Evolutionary conservation across 1,140 invertebrate species (phyloP).

Genomic region (Drosophila lini): DNA sequence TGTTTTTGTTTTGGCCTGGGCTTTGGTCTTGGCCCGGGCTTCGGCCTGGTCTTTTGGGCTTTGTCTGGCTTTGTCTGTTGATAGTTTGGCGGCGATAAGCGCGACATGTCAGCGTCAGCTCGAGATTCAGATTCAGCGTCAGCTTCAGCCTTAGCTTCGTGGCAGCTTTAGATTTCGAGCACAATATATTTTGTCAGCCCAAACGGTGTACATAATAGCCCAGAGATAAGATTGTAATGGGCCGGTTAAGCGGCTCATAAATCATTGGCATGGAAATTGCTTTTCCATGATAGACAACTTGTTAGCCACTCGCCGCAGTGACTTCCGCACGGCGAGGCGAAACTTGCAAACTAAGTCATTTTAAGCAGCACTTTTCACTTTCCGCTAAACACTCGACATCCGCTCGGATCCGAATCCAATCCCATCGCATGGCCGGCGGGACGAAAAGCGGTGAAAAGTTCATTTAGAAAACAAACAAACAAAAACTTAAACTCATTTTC

Average conservation of each 20-base stretch:
- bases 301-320: slow-evolving; percentile 53
- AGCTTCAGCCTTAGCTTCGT: slow-evolving; percentile 37
- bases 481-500: slow-evolving; percentile 79
- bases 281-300: slow-evolving; percentile 80
- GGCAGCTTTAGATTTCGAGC: slow-evolving; percentile 75
- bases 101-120: slow-evolving; percentile 77
- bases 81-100: slow-evolving; percentile 79
- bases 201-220: slow-evolving; percentile 81
- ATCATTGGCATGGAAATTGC: slow-evolving; percentile 82
- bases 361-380: slow-evolving; percentile 82
- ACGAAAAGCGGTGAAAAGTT: slow-evolving; percentile 61
- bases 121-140: slow-evolving; percentile 53
- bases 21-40: slow-evolving; percentile 33
- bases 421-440: slow-evolving; percentile 12
- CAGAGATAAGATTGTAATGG: slow-evolving; percentile 78
- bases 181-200: slow-evolving; percentile 81
- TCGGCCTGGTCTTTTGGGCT: slow-evolving; percentile 39
- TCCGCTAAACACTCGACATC: slow-evolving; percentile 80
- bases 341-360: slow-evolving; percentile 80
- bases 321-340: slow-evolving; percentile 71
- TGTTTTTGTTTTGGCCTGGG: slow-evolving; percentile 55
- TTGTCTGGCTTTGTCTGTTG: slow-evolving; percentile 64
- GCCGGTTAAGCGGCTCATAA: slow-evolving; percentile 79
- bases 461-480: slow-evolving; percentile 75
- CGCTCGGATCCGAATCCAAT: slow-evolving; percentile 39